Evolutionary conservation across 1,140 invertebrate genomes (phyloP).

Genomic region (Leptopilina boulardi): DNA sequence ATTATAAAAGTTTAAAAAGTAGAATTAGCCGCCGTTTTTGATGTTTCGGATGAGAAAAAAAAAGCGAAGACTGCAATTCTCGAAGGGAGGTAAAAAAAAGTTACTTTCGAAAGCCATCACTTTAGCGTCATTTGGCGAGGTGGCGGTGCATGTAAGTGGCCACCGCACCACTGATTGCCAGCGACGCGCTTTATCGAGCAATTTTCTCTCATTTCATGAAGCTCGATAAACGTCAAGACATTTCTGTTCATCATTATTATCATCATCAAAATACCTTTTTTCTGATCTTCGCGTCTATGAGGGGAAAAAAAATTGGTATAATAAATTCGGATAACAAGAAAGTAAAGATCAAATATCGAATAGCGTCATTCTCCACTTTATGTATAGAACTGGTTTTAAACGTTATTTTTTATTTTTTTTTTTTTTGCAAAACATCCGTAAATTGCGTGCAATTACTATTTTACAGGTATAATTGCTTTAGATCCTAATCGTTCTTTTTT

Average conservation of each 20-base stretch:
- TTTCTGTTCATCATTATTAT: slow-evolving; percentile 2
- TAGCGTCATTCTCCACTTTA: background rate
- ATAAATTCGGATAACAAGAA: too few relatives aligned
- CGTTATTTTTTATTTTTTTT: background rate
- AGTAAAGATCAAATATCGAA: too few relatives aligned
- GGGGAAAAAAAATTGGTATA: too few relatives aligned
- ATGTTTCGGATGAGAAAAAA: background rate
- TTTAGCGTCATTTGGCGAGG: slow-evolving; percentile 52
- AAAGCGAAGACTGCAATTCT: too few relatives aligned
- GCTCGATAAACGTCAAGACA: slow-evolving; percentile 3
- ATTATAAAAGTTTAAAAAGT: background rate
- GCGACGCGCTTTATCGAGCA: slow-evolving; percentile 45
- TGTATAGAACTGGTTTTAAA: background rate
- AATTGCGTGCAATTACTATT: slow-evolving; percentile 9
- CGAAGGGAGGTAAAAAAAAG: too few relatives aligned
- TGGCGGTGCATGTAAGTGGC: slow-evolving; percentile 55
- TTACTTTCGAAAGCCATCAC: slow-evolving; percentile 39
- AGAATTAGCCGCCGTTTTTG: background rate
- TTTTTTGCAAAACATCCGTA: background rate
- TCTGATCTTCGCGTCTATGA: too few relatives aligned
- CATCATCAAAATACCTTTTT: background rate
- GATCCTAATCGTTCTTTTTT: background rate
- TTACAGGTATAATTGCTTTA: background rate
- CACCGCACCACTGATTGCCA: slow-evolving; percentile 46
- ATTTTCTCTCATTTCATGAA: slow-evolving; percentile 34